Evolutionary conservation across 2,888 invertebrate species (phyloP), one percentile per base, ranked within the genome.

Genomic region (Panorpa germanica): DNA sequence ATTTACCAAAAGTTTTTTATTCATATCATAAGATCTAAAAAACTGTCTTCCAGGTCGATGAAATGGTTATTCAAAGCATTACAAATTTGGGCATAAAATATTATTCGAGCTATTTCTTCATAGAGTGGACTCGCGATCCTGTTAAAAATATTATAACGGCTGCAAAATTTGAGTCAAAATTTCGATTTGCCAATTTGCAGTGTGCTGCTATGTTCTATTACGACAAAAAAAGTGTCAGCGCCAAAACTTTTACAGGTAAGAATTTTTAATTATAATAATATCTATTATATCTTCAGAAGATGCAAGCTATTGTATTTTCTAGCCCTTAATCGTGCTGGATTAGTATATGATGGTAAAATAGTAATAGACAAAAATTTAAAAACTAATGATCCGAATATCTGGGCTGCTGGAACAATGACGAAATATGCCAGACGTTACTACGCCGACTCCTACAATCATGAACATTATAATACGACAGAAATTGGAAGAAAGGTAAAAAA

Each of bases 331-430:
- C 53, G 56, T 21, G 47, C 60, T 25, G 63, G 63, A 1, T 44
- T 70, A 15, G 65, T 67, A 2, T 69, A 69, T 45, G 67, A 72
- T 37, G 70, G 70, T 1, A 61, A 63, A 1, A 40, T 77, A 27
- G 65, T 75, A 2, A 69, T 77, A 24, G 62, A 67, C 31, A 53
- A 59, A 1, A 48, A 58, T 28, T 72, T 64, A 38, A 55, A 60
- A 25, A 77, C 76, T 0, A 73, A 69, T 44, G 75, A 76, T 43
- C 61, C 61, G 0, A 46, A 48, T 33, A 66, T 78, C 31, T 70
- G 56, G 43, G 74, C 65, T 1, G 75, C 70, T 3, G 77, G 77
- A 1, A 55, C 70, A 0, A 51, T 68, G 31, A 66, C 68, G 3
- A 62, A 65, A 35, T 75, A 74, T 45, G 65, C 70, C 2, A 52